A percentile compares a stretch with the other conserved stretches of the same genome.
Conservation (phyloP, 2,113 vertebrate species). For the Chiloscyllium plagiosum region DNA sequence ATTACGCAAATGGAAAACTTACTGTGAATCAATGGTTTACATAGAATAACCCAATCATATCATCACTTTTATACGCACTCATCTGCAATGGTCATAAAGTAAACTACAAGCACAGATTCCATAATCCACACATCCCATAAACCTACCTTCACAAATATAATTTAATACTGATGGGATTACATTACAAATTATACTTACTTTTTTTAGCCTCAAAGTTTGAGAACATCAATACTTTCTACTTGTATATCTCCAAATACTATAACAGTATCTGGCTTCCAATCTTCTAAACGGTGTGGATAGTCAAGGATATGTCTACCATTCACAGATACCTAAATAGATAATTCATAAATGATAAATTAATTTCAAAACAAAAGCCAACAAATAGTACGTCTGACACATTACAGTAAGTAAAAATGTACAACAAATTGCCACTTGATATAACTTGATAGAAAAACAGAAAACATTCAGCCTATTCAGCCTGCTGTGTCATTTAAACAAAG, state of each 20-base stretch:
- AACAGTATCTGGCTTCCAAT: slow-evolving; percentile 33
- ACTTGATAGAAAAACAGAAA: not conserved
- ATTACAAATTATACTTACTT: slow-evolving; percentile 9
- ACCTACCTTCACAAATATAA: not conserved
- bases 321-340: slow-evolving; percentile 21
- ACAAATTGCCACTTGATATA: not conserved
- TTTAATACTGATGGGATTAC: not conserved
- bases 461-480: too few species aligned
- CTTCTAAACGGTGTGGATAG: slow-evolving; percentile 29
- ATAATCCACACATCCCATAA: not conserved
- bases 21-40: not conserved
- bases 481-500: too few species aligned
- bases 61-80: not conserved
- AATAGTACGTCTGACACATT: not conserved
- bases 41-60: not conserved
- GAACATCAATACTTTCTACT: slow-evolving; percentile 34
- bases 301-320: slow-evolving; percentile 33
- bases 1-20: not conserved
- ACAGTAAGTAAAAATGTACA: not conserved
- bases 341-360: not conserved
- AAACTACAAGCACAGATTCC: not conserved
- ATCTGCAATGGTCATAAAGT: not conserved
- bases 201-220: slow-evolving; percentile 21
- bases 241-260: slow-evolving; percentile 33
- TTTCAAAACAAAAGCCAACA: not conserved